Conservation (phyloP, 2,113 vertebrate species). For the Carlito syrichta region DNA sequence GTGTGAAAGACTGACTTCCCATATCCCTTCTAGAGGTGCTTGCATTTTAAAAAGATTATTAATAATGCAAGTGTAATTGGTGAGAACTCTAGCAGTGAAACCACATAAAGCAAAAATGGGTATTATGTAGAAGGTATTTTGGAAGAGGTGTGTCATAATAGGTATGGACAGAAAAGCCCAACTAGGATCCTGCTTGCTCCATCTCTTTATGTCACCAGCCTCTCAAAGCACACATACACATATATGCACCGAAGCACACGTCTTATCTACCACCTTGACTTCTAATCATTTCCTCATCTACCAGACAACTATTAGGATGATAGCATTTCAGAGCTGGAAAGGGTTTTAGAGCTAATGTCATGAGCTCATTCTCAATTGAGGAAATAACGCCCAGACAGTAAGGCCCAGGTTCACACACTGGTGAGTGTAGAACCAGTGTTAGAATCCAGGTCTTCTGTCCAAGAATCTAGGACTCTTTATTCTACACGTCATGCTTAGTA, state of each 20-base stretch:
- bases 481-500: neutral
- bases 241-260: neutral
- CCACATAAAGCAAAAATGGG: neutral
- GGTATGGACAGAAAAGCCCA: neutral
- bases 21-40: neutral
- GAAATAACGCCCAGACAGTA: neutral
- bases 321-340: neutral
- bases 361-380: neutral
- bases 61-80: neutral
- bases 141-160: neutral
- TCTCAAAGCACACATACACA: neutral
- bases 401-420: neutral
- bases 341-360: neutral
- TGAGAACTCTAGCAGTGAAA: neutral
- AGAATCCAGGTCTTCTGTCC: neutral
- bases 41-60: constrained; percentile 1
- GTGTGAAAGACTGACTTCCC: neutral
- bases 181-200: neutral
- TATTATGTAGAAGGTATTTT: neutral
- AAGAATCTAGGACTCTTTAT: neutral
- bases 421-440: neutral
- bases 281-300: neutral
- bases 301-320: neutral
- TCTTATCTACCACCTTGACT: neutral
- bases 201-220: neutral